Base-by-base conservation (phyloP, 2,797 vertebrate species). In the Leuciscus waleckii region DNA sequence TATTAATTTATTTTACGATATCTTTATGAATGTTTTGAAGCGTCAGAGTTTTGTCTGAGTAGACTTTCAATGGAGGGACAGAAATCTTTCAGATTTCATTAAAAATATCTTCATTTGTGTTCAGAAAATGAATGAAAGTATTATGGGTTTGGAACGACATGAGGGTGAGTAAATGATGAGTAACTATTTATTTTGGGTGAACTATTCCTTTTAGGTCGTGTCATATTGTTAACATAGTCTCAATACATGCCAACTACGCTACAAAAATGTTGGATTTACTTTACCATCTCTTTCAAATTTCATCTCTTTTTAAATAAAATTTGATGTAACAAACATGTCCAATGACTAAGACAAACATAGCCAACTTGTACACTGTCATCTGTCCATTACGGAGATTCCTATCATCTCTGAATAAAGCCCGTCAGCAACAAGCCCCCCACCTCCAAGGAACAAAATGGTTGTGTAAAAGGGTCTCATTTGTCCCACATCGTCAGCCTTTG, bases 391-490 rank as follows among this genome's bases (percentile, higher is more conserved):
- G 65, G 79, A 74, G 26, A 29, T 35, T 39, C 19, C 71, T 73
- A 68, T 70, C 21, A 61, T 39, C 56, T 84, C 4, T n/a, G 16
- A 84, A 87, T 76, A 77, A 81, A 81, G 26, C 35, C 70, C 67
- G 63, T 85, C 6, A 56, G 79, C 49, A 84, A 82, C 70, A 85
- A 87, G 80, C 79, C 68, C 86, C 86, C 86, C 89, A 81, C 77
- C 85, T 85, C 87, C 84, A 76, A n/a, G 78, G 56, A 89, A 74
- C 39, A 87, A 83, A 75, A 19, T 74, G 68, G 67, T 71, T 89
- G 90, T 90, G 80, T 84, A 90, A 91, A 49, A 87, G 19, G 81
- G 90, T 87, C 87, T 86, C 19, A 85, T 84, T 49, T 69, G 83
- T 56, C 70, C 70, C 65, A 16, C 76, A 68, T 51, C 49, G n/a